phyloP scores from a whole-genome alignment of 2,113 vertebrate genomes.

The Kryptolebias marmoratus region DNA sequence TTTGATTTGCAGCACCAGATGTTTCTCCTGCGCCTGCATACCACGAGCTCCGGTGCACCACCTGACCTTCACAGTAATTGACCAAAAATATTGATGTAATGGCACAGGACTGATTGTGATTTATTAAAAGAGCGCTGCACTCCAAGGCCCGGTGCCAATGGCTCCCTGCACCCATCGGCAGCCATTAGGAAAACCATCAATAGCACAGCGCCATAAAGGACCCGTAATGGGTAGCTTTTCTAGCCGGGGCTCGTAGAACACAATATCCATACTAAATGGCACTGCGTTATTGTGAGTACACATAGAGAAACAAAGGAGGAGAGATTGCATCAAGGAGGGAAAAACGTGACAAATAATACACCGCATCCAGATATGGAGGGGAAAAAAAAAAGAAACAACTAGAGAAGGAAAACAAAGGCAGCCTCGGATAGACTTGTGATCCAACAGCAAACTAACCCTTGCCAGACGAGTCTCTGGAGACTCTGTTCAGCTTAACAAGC shows the following conservation, averaged over 20 bases:
- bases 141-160: conserved; percentile 95
- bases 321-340: conserved; percentile 39
- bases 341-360: conserved; percentile 47
- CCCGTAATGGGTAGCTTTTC: conserved; percentile 92
- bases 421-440: conserved; percentile 52
- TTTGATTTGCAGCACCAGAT: conserved; percentile 87
- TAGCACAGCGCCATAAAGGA: conserved; percentile 93
- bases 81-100: conserved; percentile 99
- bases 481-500: conserved; percentile 71
- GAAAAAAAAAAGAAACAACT: conserved; percentile 11
- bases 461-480: conserved; percentile 71
- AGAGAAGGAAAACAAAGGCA: conserved; percentile 52
- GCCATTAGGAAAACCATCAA: conserved; percentile 99
- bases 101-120: conserved; percentile 99
- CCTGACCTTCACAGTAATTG: conserved; percentile 99
- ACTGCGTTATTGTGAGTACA: conserved; percentile 81
- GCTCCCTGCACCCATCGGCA: conserved; percentile 92
- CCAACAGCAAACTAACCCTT: conserved; percentile 63
- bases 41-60: conserved; percentile 87
- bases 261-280: conserved; percentile 89
- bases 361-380: conserved; percentile 18
- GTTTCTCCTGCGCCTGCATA: conserved; percentile 93
- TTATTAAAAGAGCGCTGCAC: conserved; percentile 97
- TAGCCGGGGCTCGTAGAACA: conserved; percentile 79
- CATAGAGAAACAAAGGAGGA: conserved; percentile 39